Conservation (phyloP, 2,797 vertebrate species). For the Pachyuromys duprasi region DNA sequence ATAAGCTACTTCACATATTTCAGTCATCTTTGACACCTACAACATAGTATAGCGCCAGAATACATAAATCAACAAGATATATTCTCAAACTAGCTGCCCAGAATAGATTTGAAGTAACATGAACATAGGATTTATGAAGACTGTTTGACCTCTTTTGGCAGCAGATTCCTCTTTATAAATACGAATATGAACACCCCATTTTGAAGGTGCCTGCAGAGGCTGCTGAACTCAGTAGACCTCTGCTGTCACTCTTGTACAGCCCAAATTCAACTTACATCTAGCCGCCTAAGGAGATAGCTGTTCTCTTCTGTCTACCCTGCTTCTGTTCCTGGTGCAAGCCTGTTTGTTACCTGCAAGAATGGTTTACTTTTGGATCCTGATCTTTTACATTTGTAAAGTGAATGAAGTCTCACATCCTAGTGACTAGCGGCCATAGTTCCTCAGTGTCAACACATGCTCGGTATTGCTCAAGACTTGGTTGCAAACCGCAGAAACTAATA, state of each 20-base stretch:
- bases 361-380: neutral
- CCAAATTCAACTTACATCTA: too few species aligned
- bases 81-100: conserved; percentile 49
- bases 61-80: conserved; percentile 29
- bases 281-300: neutral
- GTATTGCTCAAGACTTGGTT: neutral
- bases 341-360: neutral
- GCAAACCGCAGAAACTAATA: neutral
- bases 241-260: neutral
- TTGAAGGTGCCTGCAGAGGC: neutral
- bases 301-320: neutral
- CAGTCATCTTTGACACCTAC: conserved; percentile 29
- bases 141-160: conserved; percentile 20
- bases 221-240: neutral
- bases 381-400: neutral
- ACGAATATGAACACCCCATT: neutral
- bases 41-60: neutral
- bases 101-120: conserved; percentile 32
- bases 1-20: neutral
- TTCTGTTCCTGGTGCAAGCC: neutral
- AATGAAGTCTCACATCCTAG: neutral
- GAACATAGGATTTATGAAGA: conserved; percentile 61
- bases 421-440: neutral
- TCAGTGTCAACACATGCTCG: neutral
- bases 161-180: conserved; percentile 33